Percentiles rank a stretch among this genome's conserved stretches.
Conservation (phyloP, 1,140 invertebrate species). For the Ylistrum balloti region DNA sequence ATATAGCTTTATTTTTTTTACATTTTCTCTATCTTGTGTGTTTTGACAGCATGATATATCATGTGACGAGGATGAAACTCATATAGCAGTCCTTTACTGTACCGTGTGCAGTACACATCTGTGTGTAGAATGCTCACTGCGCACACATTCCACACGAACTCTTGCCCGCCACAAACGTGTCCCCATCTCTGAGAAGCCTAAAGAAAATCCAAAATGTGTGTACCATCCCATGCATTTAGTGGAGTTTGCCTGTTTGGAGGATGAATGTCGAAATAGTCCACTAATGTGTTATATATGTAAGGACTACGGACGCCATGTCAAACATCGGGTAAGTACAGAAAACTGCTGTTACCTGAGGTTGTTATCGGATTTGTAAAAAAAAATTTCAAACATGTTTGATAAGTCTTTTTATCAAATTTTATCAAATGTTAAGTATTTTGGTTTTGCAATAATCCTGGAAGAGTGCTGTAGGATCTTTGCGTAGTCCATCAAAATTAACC, state of each 20-base stretch:
- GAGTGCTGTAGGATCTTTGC: no score
- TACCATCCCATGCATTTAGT: constrained; percentile 85
- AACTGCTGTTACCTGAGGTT: no score
- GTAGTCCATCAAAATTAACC: no score
- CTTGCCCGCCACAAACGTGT: constrained; percentile 85
- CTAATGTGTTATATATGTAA: constrained; percentile 87
- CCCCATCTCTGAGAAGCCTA: constrained; percentile 86
- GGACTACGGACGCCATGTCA: constrained; percentile 85
- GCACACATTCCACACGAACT: constrained; percentile 85
- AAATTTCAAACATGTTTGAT: no score
- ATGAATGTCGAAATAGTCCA: constrained; percentile 84
- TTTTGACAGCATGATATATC: constrained; percentile 83
- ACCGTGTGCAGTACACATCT: constrained; percentile 85
- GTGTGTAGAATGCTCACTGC: constrained; percentile 85
- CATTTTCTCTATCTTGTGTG: no score
- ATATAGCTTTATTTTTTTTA: no score
- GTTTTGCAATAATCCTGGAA: no score
- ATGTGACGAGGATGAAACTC: constrained; percentile 86
- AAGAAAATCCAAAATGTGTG: constrained; percentile 85
- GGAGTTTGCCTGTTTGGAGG: constrained; percentile 86
- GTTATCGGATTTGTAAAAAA: no score
- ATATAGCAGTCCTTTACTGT: constrained; percentile 86
- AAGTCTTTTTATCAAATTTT: no score
- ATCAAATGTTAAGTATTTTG: no score
- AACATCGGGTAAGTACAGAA: constrained; percentile 83